phyloP scores from a whole-genome alignment of 2,113 vertebrate species.

The Sylvilagus bachmani region DNA sequence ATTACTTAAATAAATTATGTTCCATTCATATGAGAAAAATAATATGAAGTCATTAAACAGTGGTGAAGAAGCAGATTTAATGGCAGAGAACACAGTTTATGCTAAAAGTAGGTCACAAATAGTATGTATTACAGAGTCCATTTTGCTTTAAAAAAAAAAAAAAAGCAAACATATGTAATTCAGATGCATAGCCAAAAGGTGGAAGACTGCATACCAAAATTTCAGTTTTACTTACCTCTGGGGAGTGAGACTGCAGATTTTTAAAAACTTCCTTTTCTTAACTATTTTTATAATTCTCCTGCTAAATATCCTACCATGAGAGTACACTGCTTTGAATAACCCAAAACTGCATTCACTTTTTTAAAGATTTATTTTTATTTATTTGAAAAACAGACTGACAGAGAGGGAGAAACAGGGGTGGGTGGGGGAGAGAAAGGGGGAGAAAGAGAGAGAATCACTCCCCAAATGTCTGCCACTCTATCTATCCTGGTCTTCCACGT shows the following conservation, averaged over 20 bases:
- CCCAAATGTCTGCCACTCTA: no score
- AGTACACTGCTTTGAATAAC: background rate
- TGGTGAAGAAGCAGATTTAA: constrained; percentile 64
- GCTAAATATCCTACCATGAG: background rate
- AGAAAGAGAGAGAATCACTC: no score
- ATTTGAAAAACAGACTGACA: no score
- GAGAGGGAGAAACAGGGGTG: no score
- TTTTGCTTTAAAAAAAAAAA: background rate
- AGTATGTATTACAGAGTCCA: background rate
- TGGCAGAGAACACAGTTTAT: constrained; percentile 49
- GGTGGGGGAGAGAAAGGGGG: no score
- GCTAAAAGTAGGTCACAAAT: constrained; percentile 74
- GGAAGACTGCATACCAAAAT: background rate
- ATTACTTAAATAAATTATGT: constrained; percentile 82
- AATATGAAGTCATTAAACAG: constrained; percentile 74
- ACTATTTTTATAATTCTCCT: constrained; percentile 9
- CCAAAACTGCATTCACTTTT: background rate
- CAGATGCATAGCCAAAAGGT: background rate
- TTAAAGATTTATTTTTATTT: no score
- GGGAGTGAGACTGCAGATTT: background rate
- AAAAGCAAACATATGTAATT: background rate
- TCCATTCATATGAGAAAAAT: constrained; percentile 69
- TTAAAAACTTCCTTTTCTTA: constrained; percentile 1
- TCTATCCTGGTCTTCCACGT: no score
- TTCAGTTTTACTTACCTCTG: background rate